Evolutionary conservation across 2,113 vertebrate species (phyloP), one percentile per base, ranked within the genome.

Genomic region (Rousettus leschenaultii): DNA sequence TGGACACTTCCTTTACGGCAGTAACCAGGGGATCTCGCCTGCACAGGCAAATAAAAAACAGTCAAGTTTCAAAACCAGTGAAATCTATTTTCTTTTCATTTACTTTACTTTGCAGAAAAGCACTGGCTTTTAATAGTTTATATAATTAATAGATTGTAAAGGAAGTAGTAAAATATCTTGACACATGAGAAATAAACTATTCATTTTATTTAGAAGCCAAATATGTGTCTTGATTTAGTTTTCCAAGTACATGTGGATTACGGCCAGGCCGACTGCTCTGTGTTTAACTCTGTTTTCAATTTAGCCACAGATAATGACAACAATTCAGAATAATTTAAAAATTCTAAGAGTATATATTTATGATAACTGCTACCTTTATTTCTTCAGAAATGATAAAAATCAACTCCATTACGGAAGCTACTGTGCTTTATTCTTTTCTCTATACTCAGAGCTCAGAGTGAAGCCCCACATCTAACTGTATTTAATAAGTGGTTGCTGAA

Each of bases 1-100:
- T 4, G 84, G 33, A 91, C 78, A 86, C 18, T 88, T 55, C 12
- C 45, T 18, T 92, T 71, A 38, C 11, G 45, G 61, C 19, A 77
- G 28, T 35, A 19, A 94, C 94, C 48, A 88, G 74, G 51, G 48
- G 95, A 82, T 79, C 97, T 85, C 65, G 57, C 15, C 66, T 93
- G 26, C 74, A 78, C 1, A 48, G 30, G 83, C 90, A 14, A 16
- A 45, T 57, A 38, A 93, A 82, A 92, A 95, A 53, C 1, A 92
- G 43, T 84, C 26, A 92, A 18, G 5, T 74, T 95, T 94, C 86
- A 86, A 88, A 96, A 53, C 0, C 38, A 7, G 21, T 71, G n/a
- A 86, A 65, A 80, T 57, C 68, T 84, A 79, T 83, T 53, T 85
- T 70, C 24, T 61, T 79, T 84, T 45, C 63, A 61, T 51, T 38